A percentile compares a stretch with the other conserved stretches of the same genome.
phyloP scores from a whole-genome alignment of 2,113 vertebrate genomes.

The Chlamydotis undulata region DNA sequence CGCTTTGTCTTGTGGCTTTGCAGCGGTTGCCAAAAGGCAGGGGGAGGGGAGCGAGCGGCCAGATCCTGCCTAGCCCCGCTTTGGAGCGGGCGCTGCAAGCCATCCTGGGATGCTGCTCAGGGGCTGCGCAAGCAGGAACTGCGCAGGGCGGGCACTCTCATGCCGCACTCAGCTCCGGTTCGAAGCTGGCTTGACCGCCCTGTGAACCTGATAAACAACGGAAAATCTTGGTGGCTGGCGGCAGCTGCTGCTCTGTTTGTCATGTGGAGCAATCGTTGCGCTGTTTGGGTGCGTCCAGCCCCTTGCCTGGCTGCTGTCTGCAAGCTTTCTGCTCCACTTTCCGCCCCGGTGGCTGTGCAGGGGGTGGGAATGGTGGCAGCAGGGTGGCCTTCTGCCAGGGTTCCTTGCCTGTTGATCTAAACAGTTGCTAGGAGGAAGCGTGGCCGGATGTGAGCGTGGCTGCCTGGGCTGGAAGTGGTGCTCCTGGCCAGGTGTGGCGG shows the following conservation, averaged over 20 bases:
- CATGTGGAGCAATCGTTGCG: accelerated
- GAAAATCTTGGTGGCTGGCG: background rate
- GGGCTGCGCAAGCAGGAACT: background rate
- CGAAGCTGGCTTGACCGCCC: background rate
- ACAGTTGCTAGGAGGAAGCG: background rate
- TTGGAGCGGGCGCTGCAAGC: background rate
- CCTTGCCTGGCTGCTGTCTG: accelerated
- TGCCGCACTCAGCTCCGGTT: accelerated
- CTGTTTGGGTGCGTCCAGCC: background rate
- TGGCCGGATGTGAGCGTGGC: conserved; percentile 41
- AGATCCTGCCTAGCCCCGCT: background rate
- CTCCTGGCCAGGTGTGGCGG: conserved; percentile 35
- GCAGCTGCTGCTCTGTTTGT: background rate
- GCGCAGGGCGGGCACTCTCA: accelerated
- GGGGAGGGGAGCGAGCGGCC: background rate
- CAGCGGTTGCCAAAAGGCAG: background rate
- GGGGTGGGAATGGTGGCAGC: background rate
- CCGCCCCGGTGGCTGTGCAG: accelerated
- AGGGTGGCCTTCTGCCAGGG: background rate
- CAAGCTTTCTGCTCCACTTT: background rate
- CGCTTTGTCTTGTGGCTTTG: background rate
- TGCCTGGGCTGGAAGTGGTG: background rate
- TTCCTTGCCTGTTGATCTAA: background rate
- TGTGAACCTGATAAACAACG: background rate
- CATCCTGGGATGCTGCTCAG: accelerated